A percentile compares a stretch with the other conserved stretches of the same genome.
These are phyloP conservation scores for Rambutsinella grinnellia DNA, from an alignment of 2,888 invertebrate genomes.

Conservation along the genomic window DNA sequence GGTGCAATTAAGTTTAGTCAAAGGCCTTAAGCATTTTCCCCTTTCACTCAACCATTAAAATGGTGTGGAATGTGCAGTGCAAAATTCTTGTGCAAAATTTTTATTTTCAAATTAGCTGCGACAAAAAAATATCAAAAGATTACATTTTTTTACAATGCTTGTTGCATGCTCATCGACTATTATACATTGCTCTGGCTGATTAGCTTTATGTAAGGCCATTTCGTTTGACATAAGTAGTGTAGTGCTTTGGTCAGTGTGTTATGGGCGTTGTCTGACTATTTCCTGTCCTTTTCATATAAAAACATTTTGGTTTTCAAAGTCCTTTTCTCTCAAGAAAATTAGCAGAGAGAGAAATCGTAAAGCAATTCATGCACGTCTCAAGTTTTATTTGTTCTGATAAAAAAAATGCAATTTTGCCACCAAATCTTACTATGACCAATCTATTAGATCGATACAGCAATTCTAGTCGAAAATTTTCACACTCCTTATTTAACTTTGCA, in stretches of 20 bases:
- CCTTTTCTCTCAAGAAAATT: no score
- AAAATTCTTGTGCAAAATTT: not conserved
- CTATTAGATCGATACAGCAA: no score
- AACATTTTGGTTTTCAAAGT: no score
- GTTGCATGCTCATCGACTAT: not conserved
- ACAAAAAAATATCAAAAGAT: not conserved
- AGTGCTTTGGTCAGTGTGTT: not conserved
- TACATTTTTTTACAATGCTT: no score
- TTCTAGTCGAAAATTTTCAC: no score
- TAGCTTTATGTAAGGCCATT: not conserved
- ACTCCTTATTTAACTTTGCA: not conserved
- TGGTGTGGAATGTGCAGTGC: not conserved
- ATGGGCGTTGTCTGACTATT: slow-evolving; percentile 45
- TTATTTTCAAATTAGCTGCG: not conserved
- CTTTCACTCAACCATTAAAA: not conserved
- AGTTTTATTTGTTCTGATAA: no score
- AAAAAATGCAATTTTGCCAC: no score
- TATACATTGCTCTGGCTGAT: not conserved
- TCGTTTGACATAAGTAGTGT: not conserved
- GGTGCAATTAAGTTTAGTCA: not conserved
- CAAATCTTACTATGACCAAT: no score
- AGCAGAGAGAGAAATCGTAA: no score
- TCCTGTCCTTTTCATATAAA: not conserved
- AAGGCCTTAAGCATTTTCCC: not conserved
- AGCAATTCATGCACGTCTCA: no score